These are phyloP conservation scores for Cuniculus paca DNA, from an alignment of 2,797 vertebrate genomes.

Conservation along the genomic window DNA sequence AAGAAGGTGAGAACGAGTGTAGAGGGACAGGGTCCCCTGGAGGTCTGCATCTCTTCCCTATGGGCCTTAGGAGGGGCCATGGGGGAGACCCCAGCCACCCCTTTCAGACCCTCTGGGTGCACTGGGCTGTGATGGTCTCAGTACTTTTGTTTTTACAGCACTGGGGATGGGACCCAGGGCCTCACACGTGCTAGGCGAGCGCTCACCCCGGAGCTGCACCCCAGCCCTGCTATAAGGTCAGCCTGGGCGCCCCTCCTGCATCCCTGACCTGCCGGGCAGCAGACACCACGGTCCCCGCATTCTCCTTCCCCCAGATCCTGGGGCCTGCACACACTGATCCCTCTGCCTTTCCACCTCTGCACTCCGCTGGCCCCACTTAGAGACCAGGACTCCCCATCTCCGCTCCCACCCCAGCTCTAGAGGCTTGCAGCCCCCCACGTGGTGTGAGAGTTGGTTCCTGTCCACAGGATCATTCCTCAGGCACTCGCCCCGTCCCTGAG, in stretches of 20 bases:
- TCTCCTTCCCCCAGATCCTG: neutral
- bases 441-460: rapidly evolving
- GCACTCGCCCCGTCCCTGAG: rapidly evolving
- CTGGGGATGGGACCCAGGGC: neutral
- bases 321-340: neutral
- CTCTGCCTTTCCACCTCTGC: neutral
- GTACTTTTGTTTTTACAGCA: neutral
- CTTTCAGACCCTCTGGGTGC: neutral
- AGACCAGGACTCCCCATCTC: too few relatives aligned
- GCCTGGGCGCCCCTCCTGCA: too few relatives aligned
- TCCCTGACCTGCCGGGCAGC: neutral
- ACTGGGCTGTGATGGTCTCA: neutral
- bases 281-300: neutral
- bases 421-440: too few relatives aligned
- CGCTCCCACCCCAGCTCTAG: rapidly evolving
- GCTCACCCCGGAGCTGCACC: neutral
- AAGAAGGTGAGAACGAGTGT: rapidly evolving
- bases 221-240: neutral
- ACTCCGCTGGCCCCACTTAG: neutral
- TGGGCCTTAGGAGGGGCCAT: neutral
- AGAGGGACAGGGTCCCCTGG: neutral
- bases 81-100: neutral
- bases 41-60: neutral
- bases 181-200: neutral
- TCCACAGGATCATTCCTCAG: neutral